Conservation (phyloP, 2,888 invertebrate genomes). For the Acanthosepion esculentum region DNA sequence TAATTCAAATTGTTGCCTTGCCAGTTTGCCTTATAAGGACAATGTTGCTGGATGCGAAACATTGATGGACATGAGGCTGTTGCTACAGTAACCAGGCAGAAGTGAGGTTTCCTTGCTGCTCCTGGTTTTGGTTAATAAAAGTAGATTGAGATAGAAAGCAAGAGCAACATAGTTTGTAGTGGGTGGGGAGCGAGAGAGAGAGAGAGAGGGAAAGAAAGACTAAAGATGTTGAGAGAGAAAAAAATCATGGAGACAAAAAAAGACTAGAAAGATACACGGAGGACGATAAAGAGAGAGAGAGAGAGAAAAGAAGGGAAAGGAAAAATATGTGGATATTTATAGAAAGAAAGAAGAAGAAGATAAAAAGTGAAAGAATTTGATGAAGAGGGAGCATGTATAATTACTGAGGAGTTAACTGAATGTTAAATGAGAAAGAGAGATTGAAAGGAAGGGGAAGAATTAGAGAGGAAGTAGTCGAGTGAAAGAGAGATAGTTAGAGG, state of each 20-base stretch:
- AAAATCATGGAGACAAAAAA: too few species aligned
- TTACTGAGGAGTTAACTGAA: too few species aligned
- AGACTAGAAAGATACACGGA: too few species aligned
- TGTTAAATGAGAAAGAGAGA: background rate
- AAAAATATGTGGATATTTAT: too few species aligned
- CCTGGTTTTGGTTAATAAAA: background rate
- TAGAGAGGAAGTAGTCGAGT: background rate
- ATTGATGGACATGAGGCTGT: background rate
- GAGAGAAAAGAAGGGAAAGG: too few species aligned
- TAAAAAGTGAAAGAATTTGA: too few species aligned
- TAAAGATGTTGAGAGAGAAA: background rate
- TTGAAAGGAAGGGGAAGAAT: background rate
- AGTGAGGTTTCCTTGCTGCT: background rate
- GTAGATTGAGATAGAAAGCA: too few species aligned
- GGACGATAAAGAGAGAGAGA: too few species aligned
- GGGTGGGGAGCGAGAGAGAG: background rate
- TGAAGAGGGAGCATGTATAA: too few species aligned
- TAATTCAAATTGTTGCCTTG: background rate
- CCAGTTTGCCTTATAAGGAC: conserved; percentile 4
- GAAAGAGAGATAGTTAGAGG: background rate
- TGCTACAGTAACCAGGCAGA: conserved; percentile 14
- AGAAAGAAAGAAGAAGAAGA: too few species aligned
- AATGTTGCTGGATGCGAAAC: background rate
- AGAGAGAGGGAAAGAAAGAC: background rate
- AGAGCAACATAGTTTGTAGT: too few species aligned